A percentile compares a stretch with the other conserved stretches of the same genome.
Evolutionary conservation across 2,113 vertebrate species (phyloP).

Genomic region (Phoxinus phoxinus): DNA sequence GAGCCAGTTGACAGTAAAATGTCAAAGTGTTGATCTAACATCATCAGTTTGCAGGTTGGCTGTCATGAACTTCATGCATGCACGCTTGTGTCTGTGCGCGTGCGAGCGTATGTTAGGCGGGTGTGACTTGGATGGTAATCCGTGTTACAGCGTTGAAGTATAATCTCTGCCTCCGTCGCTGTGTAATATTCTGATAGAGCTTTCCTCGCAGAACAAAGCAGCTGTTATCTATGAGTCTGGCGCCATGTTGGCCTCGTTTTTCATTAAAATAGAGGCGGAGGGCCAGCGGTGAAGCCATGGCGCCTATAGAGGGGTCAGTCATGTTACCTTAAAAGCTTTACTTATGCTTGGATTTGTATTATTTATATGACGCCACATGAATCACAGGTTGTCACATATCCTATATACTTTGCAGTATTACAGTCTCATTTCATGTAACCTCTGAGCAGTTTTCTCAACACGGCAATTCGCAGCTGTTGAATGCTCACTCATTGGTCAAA

Average conservation of each 20-base stretch:
- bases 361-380: background rate
- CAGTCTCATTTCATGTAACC: background rate
- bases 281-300: constrained; percentile 15
- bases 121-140: constrained; percentile 53
- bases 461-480: background rate
- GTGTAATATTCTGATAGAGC: constrained; percentile 37
- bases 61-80: background rate
- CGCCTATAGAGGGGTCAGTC: constrained; percentile 42
- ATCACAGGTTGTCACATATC: background rate
- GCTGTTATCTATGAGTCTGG: constrained; percentile 51
- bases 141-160: constrained; percentile 27
- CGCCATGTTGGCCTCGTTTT: constrained; percentile 73
- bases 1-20: background rate
- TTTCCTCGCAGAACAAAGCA: constrained; percentile 59
- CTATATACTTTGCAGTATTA: background rate
- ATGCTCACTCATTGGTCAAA: constrained; percentile 27
- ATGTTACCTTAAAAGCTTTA: background rate
- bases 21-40: background rate
- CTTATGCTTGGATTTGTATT: background rate
- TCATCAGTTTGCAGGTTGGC: background rate
- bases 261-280: constrained; percentile 32
- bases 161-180: constrained; percentile 64
- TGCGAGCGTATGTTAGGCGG: background rate
- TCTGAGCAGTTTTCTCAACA: background rate
- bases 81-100: background rate